These are phyloP conservation scores for Aphodius sticticus DNA, from an alignment of 2,888 invertebrate genomes.

Conservation along the genomic window DNA sequence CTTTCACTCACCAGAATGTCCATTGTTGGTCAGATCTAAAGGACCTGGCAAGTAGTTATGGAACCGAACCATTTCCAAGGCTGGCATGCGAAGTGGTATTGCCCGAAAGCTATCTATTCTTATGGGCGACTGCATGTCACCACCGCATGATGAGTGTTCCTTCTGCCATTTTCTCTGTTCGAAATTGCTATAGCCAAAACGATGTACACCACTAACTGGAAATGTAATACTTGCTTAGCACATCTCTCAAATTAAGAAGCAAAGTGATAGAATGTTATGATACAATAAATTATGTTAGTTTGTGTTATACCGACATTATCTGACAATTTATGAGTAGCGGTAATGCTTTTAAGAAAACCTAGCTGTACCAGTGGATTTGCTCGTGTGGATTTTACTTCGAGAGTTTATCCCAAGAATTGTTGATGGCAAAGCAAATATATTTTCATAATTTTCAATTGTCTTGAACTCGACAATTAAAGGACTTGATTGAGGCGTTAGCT, in stretches of 20 bases:
- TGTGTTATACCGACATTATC: too few species aligned
- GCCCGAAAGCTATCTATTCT: conserved; percentile 70
- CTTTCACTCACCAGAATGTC: conserved; percentile 69
- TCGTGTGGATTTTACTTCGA: too few species aligned
- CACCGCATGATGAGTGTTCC: conserved; percentile 70
- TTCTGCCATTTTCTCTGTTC: conserved; percentile 72
- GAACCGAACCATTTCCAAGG: conserved; percentile 76
- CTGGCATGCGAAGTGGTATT: conserved; percentile 72
- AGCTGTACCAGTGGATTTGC: too few species aligned
- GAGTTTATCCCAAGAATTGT: too few species aligned
- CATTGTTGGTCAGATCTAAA: conserved; percentile 71
- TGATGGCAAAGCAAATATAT: too few species aligned
- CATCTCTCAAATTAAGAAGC: background rate
- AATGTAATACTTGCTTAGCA: background rate
- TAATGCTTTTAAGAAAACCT: too few species aligned
- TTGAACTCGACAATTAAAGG: too few species aligned
- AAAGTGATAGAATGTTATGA: background rate
- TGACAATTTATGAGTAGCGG: too few species aligned
- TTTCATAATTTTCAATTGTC: too few species aligned
- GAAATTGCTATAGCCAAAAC: conserved; percentile 70
- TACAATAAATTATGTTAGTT: background rate
- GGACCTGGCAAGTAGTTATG: conserved; percentile 73
- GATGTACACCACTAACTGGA: conserved; percentile 44
- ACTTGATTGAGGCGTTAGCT: too few species aligned
- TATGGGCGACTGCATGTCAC: conserved; percentile 73